These are phyloP conservation scores for Campylomormyrus numenius DNA, from an alignment of 2,113 vertebrate genomes.

Conservation along the genomic window DNA sequence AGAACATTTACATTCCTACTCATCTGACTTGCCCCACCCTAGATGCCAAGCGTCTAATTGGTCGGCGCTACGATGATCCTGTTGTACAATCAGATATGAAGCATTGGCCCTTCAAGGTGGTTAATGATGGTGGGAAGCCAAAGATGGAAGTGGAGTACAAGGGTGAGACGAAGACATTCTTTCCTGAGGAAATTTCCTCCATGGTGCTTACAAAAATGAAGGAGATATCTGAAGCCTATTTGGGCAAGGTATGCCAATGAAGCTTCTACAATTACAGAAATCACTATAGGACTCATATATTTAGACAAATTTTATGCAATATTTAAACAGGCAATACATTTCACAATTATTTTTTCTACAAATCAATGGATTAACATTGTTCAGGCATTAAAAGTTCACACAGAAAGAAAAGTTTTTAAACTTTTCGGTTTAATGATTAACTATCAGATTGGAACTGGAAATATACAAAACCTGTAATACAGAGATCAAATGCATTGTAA, in stretches of 20 bases:
- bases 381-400: neutral
- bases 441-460: neutral
- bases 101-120: constrained; percentile 81
- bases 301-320: neutral
- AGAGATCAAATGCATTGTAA: neutral
- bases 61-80: constrained; percentile 73
- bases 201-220: constrained; percentile 93
- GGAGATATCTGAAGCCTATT: constrained; percentile 80
- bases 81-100: constrained; percentile 88
- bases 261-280: neutral
- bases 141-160: constrained; percentile 84
- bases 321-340: neutral
- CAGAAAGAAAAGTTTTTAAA: neutral
- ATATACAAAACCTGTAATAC: neutral
- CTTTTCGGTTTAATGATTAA: neutral
- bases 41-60: constrained; percentile 86
- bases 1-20: neutral
- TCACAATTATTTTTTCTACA: neutral
- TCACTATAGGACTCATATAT: neutral
- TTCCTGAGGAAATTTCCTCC: constrained; percentile 79
- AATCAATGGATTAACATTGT: neutral
- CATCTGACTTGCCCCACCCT: neutral
- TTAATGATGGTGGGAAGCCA: constrained; percentile 74
- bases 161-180: constrained; percentile 76
- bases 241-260: constrained; percentile 66